A percentile compares a stretch with the other conserved stretches of the same genome.
These are phyloP conservation scores for Pseudococcus longispinus DNA, from an alignment of 2,888 invertebrate species.

Conservation along the genomic window DNA sequence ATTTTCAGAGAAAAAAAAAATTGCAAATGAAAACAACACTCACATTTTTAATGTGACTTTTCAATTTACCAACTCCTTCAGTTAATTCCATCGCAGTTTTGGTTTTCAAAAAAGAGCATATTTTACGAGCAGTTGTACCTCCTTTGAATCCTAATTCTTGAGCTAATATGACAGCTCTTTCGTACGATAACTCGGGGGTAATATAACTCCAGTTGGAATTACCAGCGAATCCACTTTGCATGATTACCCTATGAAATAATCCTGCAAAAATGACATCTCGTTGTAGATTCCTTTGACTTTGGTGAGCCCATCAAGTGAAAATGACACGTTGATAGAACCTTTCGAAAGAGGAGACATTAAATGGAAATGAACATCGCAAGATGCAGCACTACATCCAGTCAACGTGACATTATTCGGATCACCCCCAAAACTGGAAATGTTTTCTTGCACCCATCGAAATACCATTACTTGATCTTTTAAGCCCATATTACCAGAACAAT, in stretches of 20 bases:
- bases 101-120: conserved; percentile 37
- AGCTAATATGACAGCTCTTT: conserved; percentile 18
- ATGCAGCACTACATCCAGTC: conserved; percentile 16
- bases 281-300: not conserved
- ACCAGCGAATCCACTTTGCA: conserved; percentile 42
- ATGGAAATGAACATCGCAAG: conserved; percentile 14
- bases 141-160: conserved; percentile 16
- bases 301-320: not conserved
- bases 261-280: not conserved
- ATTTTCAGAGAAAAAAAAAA: not conserved
- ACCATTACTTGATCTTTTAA: conserved; percentile 25
- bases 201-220: conserved; percentile 28
- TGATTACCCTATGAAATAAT: conserved; percentile 38
- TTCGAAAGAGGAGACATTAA: conserved; percentile 30
- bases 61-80: conserved; percentile 5
- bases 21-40: not conserved
- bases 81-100: not conserved
- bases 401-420: conserved; percentile 45
- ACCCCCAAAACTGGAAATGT: conserved; percentile 32
- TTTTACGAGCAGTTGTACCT: not conserved
- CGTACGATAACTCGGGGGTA: not conserved
- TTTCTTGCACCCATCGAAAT: conserved; percentile 31
- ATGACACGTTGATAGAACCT: not conserved
- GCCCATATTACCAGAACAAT: conserved; percentile 42
- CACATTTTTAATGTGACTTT: conserved; percentile 16